These are phyloP conservation scores for Avahi laniger DNA, from an alignment of 2,797 vertebrate genomes.

Conservation along the genomic window DNA sequence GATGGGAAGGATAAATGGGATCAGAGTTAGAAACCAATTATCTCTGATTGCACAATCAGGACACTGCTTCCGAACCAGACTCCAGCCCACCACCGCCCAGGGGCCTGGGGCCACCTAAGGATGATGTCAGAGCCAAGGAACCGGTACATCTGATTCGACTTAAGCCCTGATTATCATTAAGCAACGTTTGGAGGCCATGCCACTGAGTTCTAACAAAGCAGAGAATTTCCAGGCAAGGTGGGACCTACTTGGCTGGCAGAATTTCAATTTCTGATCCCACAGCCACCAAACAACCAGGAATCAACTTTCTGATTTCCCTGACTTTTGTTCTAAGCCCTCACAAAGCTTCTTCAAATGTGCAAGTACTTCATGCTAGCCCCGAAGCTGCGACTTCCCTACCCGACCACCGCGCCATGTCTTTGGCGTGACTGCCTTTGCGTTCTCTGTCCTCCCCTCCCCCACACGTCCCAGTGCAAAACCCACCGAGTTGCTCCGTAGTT, in stretches of 20 bases:
- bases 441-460: background rate
- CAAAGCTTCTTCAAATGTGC: background rate
- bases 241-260: background rate
- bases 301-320: background rate
- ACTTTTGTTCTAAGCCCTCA: background rate
- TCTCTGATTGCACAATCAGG: conserved; percentile 50
- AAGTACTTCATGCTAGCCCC: background rate
- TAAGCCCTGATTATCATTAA: background rate
- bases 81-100: background rate
- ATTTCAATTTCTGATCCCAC: background rate
- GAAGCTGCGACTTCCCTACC: background rate
- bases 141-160: background rate
- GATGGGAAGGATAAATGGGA: background rate
- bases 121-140: background rate
- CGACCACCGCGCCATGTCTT: fast-evolving
- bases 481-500: background rate
- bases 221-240: background rate
- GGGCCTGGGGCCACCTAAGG: background rate
- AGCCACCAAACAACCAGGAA: background rate
- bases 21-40: conserved; percentile 42
- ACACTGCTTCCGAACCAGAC: background rate
- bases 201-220: background rate
- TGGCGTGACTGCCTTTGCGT: background rate
- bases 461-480: background rate
- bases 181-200: background rate